Conservation (phyloP, 2,888 invertebrate genomes). For the Myathropa florea region DNA sequence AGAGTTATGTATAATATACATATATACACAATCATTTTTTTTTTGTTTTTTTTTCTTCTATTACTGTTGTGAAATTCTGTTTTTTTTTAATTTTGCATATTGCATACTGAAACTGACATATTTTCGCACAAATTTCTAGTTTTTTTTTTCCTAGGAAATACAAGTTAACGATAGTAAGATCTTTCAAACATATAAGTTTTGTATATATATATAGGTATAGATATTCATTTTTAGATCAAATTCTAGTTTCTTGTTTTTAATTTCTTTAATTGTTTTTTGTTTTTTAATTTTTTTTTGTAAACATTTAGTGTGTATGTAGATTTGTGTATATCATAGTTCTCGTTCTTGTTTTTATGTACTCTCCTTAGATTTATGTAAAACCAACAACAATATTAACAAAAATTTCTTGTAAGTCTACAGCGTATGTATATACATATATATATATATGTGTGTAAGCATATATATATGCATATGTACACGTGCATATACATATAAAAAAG, state of each 20-base stretch:
- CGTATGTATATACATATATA: conserved; percentile 19
- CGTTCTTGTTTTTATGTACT: conserved; percentile 37
- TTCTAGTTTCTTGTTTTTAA: conserved; percentile 21
- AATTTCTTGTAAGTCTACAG: conserved; percentile 45
- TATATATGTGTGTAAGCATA: conserved; percentile 7
- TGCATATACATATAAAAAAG: conserved; percentile 11
- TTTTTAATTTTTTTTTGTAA: conserved; percentile 5
- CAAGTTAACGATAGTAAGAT: conserved; percentile 36
- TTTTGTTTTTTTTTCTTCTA: background rate
- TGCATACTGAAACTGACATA: background rate
- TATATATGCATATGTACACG: conserved; percentile 14
- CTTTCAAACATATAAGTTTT: conserved; percentile 22
- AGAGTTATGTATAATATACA: background rate
- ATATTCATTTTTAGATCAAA: conserved; percentile 34
- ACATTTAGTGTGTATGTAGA: conserved; percentile 43
- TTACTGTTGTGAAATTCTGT: background rate
- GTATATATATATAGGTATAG: conserved; percentile 25
- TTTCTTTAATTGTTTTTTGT: background rate
- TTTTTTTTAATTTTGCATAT: background rate
- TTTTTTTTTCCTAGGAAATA: background rate
- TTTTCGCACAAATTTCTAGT: background rate
- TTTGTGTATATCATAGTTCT: conserved; percentile 53
- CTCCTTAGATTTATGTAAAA: conserved; percentile 41
- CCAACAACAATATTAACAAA: conserved; percentile 65
- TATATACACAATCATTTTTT: background rate